These are phyloP conservation scores for Equus przewalskii DNA, from an alignment of 2,113 vertebrate genomes.

Conservation along the genomic window DNA sequence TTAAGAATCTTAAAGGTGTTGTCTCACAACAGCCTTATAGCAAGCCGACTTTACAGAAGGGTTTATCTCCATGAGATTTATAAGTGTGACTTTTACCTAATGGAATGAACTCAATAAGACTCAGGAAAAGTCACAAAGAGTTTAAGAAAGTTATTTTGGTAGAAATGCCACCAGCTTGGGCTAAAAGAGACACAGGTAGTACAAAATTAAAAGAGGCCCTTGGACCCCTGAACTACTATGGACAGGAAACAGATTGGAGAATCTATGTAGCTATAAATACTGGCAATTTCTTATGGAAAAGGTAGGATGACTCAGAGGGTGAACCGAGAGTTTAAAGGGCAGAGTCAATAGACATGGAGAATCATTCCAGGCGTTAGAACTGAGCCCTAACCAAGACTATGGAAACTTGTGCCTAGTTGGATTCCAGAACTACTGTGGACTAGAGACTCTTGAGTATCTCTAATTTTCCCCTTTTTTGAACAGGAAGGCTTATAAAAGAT, in stretches of 20 bases:
- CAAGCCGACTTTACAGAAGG: background rate
- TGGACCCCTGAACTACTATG: background rate
- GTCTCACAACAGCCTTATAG: background rate
- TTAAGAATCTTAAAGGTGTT: background rate
- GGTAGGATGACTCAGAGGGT: background rate
- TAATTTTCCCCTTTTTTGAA: background rate
- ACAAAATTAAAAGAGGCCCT: background rate
- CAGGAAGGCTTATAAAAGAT: background rate
- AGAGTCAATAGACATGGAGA: background rate
- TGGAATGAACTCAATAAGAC: background rate
- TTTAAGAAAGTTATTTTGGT: background rate
- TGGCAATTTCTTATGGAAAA: background rate
- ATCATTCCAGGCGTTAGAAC: background rate
- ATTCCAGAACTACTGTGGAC: background rate
- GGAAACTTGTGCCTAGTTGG: background rate
- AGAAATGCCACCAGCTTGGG: background rate
- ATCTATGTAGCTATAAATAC: background rate
- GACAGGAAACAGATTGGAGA: background rate
- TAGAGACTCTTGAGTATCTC: background rate
- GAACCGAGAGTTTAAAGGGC: background rate
- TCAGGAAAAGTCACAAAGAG: background rate
- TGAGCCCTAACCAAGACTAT: background rate
- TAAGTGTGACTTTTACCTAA: conserved; percentile 21
- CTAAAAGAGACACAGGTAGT: background rate
- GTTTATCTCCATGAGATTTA: background rate